These are phyloP conservation scores for Heliothis virescens DNA, from an alignment of 1,140 invertebrate genomes.

Conservation along the genomic window DNA sequence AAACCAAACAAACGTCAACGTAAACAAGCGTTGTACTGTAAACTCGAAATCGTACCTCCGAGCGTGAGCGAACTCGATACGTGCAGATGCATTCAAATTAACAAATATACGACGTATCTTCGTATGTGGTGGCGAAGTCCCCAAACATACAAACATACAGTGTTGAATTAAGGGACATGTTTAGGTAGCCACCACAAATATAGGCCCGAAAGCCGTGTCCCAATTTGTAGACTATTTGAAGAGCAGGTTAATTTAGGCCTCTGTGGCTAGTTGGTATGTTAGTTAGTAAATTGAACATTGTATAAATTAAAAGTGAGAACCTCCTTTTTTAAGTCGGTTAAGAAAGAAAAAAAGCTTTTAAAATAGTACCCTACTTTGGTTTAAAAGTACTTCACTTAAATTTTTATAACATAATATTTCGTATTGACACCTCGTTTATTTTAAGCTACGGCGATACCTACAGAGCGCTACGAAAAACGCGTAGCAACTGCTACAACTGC, in stretches of 20 bases:
- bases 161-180: slow-evolving; percentile 16
- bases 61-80: slow-evolving; percentile 5
- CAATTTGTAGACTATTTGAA: neutral
- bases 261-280: neutral
- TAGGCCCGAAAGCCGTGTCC: neutral
- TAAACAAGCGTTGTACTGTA: slow-evolving; percentile 8
- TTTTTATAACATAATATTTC: no score
- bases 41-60: neutral
- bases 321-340: no score
- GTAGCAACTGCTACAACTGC: no score
- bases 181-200: neutral
- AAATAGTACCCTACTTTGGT: no score
- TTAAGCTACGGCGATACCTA: no score
- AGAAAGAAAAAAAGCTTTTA: no score
- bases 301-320: no score
- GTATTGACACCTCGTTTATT: no score
- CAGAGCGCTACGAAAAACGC: no score
- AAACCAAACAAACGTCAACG: neutral
- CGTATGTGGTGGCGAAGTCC: neutral
- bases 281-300: no score
- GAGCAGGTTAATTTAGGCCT: neutral
- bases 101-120: slow-evolving; percentile 30
- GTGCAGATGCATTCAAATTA: slow-evolving; percentile 43
- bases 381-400: no score
- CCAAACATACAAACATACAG: neutral